Percentiles rank a stretch among this genome's conserved stretches.
Evolutionary conservation across 2,888 invertebrate genomes (phyloP).

Genomic region (Eupeodes latifasciatus): DNA sequence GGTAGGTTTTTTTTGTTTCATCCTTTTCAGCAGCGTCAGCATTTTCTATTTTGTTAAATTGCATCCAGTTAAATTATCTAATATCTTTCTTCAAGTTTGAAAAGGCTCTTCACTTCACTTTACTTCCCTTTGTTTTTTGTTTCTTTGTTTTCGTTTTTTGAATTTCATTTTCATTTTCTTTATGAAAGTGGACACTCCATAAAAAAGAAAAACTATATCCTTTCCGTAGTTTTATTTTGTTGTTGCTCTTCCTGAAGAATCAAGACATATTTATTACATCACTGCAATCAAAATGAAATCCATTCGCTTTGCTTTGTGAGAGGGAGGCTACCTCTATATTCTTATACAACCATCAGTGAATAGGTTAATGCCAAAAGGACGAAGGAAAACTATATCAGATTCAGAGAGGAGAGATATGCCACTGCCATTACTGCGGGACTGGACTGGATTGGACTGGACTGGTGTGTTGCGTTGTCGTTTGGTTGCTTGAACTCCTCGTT

Average conservation of each 20-base stretch:
- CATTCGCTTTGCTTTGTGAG: constrained; percentile 56
- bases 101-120: constrained; percentile 18
- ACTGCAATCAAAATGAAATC: constrained; percentile 69
- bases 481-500: constrained; percentile 10
- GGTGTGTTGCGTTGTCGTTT: constrained; percentile 14
- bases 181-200: constrained; percentile 47
- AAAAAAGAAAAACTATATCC: constrained; percentile 25
- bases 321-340: neutral
- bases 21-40: neutral
- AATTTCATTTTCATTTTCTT: constrained; percentile 23
- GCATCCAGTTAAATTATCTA: constrained; percentile 55
- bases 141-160: neutral
- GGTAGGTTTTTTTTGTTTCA: neutral
- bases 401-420: constrained; percentile 18
- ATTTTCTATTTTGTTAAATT: constrained; percentile 50
- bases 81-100: constrained; percentile 48
- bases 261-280: constrained; percentile 69
- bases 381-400: neutral
- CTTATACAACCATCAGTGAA: neutral
- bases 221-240: neutral
- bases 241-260: constrained; percentile 27
- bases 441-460: neutral
- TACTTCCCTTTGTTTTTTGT: neutral
- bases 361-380: constrained; percentile 44
- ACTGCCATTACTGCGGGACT: neutral